Conservation (phyloP, 2,888 invertebrate genomes). For the Chouioia cunea region DNA sequence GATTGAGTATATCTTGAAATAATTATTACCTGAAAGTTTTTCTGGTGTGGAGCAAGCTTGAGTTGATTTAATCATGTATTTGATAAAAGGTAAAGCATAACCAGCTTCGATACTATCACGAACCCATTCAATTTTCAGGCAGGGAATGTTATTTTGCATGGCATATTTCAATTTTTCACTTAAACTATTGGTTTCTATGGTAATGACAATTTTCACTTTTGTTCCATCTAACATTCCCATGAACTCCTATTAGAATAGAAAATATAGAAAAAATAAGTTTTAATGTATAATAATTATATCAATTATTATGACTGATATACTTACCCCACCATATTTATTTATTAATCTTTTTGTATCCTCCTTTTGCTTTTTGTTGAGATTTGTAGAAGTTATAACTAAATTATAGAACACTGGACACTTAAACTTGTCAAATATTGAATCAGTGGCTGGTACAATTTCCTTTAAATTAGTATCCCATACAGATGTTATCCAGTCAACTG, state of each 20-base stretch:
- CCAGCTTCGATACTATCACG: slow-evolving; percentile 81
- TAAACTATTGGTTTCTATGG: slow-evolving; percentile 63
- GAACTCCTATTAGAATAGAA: slow-evolving; percentile 64
- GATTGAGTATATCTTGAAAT: not conserved
- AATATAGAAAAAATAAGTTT: slow-evolving; percentile 13
- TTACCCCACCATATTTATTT: slow-evolving; percentile 78
- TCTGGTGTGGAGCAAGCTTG: slow-evolving; percentile 81
- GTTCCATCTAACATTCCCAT: slow-evolving; percentile 71
- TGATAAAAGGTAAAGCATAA: slow-evolving; percentile 75
- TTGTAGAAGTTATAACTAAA: slow-evolving; percentile 83
- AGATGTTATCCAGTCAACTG: slow-evolving; percentile 81
- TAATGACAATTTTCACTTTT: slow-evolving; percentile 71
- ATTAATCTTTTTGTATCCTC: slow-evolving; percentile 77
- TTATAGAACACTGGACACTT: slow-evolving; percentile 83
- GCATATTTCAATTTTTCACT: slow-evolving; percentile 82
- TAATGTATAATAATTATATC: not conserved
- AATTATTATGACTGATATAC: slow-evolving; percentile 34
- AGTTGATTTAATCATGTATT: slow-evolving; percentile 72
- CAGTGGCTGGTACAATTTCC: slow-evolving; percentile 75
- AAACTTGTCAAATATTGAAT: slow-evolving; percentile 74
- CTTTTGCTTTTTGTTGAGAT: slow-evolving; percentile 76
- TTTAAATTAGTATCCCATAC: slow-evolving; percentile 82
- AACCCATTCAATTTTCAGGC: slow-evolving; percentile 85
- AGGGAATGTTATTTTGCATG: slow-evolving; percentile 73
- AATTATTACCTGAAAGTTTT: slow-evolving; percentile 61